A percentile compares a stretch with the other conserved stretches of the same genome.
Conservation (phyloP, 2,113 vertebrate genomes). For the Eubucco bourcierii region DNA sequence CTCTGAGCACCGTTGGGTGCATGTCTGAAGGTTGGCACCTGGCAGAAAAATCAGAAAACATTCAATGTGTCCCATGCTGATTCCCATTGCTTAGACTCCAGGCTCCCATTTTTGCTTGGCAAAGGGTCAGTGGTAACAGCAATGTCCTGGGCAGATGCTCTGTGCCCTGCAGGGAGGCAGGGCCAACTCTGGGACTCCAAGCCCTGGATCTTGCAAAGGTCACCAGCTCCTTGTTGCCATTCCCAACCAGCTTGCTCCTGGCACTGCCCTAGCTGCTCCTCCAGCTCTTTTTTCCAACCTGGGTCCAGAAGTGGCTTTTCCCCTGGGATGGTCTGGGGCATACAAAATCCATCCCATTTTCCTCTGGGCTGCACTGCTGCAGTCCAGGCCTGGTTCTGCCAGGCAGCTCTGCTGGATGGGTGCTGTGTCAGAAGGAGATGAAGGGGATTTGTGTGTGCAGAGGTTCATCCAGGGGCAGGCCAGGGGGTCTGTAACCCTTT, state of each 20-base stretch:
- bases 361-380: not conserved
- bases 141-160: not conserved
- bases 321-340: not conserved
- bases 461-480: not conserved
- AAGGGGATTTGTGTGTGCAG: not conserved
- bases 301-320: not conserved
- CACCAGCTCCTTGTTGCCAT: not conserved
- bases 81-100: not conserved
- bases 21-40: not conserved
- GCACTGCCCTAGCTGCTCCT: not conserved
- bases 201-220: not conserved
- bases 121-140: not conserved
- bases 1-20: accelerated
- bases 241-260: not conserved
- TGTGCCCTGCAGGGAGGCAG: not conserved
- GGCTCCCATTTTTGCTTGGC: not conserved
- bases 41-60: not conserved
- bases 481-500: not conserved
- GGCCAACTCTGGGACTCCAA: not conserved
- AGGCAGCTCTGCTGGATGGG: too few species aligned
- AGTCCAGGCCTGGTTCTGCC: not conserved
- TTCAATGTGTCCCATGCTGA: not conserved
- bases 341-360: not conserved
- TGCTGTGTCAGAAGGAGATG: accelerated
- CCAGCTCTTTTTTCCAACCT: not conserved